Percentiles rank a stretch among this genome's conserved stretches.
phyloP scores from a whole-genome alignment of 2,888 invertebrate species.

The Parascotia fuliginaria region DNA sequence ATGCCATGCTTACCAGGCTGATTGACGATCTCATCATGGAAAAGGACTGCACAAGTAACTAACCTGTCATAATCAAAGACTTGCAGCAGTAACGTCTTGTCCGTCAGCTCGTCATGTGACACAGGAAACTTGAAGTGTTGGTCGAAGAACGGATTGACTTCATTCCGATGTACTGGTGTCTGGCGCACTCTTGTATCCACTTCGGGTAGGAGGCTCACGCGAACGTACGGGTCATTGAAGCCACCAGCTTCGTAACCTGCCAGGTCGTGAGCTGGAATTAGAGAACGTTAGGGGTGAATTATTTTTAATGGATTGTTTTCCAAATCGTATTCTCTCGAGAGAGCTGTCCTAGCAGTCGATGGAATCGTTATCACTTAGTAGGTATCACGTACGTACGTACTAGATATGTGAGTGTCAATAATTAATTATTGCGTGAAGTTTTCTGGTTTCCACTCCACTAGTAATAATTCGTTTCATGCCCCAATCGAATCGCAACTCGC shows the following conservation, averaged over 20 bases:
- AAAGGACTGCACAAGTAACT: no score
- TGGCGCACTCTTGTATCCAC: conserved; percentile 94
- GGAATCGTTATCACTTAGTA: no score
- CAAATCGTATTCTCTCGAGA: no score
- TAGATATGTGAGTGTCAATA: no score
- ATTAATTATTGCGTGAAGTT: no score
- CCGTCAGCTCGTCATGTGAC: conserved; percentile 93
- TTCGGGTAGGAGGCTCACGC: conserved; percentile 91
- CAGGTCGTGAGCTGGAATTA: conserved; percentile 90
- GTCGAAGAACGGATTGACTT: conserved; percentile 95
- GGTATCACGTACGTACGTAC: no score
- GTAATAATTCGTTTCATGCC: no score
- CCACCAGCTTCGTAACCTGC: conserved; percentile 94
- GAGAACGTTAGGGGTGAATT: neutral
- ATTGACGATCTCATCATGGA: no score
- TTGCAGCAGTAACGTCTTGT: conserved; percentile 91
- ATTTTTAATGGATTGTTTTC: neutral
- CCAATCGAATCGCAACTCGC: no score
- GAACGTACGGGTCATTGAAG: conserved; percentile 95
- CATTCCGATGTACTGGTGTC: conserved; percentile 93
- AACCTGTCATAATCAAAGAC: conserved; percentile 87
- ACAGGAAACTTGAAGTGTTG: conserved; percentile 97
- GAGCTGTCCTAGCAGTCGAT: no score
- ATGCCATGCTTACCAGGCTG: no score
- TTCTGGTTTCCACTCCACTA: no score